A percentile compares a stretch with the other conserved stretches of the same genome.
Conservation (phyloP, 2,888 invertebrate species). For the Nymphalis urticae region DNA sequence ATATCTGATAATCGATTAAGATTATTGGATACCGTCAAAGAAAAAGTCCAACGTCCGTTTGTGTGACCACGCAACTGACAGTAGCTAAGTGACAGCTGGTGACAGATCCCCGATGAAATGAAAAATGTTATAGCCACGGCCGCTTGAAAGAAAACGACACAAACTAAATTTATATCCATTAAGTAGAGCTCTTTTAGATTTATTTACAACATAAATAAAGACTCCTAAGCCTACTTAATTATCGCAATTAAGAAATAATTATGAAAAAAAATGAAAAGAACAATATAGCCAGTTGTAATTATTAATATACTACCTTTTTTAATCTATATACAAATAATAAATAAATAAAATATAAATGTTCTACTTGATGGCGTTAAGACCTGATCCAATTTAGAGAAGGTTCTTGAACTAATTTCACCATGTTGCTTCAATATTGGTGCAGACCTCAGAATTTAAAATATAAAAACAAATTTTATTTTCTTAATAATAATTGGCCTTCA, state of each 20-base stretch:
- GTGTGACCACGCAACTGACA: constrained; percentile 2
- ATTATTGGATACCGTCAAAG: background rate
- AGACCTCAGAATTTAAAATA: no score
- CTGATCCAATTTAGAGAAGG: no score
- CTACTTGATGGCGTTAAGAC: no score
- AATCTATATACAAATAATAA: no score
- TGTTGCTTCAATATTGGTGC: no score
- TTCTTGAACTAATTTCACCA: no score
- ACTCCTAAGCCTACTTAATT: background rate
- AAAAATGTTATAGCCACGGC: constrained; percentile 9
- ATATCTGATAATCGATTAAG: constrained; percentile 10
- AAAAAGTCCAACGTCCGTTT: constrained; percentile 5
- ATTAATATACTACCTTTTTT: no score
- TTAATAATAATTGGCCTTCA: background rate
- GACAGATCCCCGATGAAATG: constrained; percentile 13
- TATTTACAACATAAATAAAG: background rate
- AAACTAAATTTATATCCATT: constrained; percentile 10
- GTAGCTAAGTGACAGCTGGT: constrained; percentile 7
- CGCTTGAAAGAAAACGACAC: constrained; percentile 6
- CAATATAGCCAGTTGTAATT: no score
- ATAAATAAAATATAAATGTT: no score
- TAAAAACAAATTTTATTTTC: background rate
- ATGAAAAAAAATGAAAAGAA: no score
- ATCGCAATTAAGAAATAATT: background rate
- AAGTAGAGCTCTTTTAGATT: background rate